Evolutionary conservation across 2,888 invertebrate genomes (phyloP).

Genomic region (Zelleria hepariella): DNA sequence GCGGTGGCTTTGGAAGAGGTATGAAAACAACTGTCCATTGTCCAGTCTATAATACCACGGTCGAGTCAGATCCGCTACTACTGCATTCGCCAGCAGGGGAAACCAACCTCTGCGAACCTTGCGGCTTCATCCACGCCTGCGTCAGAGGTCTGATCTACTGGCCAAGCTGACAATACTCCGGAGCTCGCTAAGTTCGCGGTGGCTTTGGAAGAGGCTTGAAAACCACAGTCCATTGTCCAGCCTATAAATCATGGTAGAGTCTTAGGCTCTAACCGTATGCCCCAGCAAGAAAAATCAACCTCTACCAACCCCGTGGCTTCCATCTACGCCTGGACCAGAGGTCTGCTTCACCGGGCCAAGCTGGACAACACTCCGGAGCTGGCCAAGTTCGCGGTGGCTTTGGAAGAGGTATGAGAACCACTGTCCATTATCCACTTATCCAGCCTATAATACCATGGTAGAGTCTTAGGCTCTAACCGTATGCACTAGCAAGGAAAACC

Average conservation of each 20-base stretch:
- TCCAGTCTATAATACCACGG: no score
- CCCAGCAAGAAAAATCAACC: constrained; percentile 96
- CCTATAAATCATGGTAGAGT: constrained; percentile 96
- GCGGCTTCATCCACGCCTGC: constrained; percentile 95
- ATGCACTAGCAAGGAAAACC: constrained; percentile 88
- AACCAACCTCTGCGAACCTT: constrained; percentile 90
- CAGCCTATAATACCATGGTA: no score
- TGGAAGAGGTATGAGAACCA: no score
- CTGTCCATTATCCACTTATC: no score
- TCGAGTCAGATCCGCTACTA: no score
- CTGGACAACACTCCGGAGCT: constrained; percentile 87
- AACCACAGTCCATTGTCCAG: no score
- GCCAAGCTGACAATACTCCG: constrained; percentile 85
- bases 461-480: constrained; percentile 90
- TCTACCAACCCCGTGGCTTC: constrained; percentile 99
- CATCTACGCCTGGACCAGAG: constrained; percentile 98
- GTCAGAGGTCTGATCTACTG: constrained; percentile 87
- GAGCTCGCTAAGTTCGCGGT: constrained; percentile 80
- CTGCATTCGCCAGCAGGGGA: no score
- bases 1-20: constrained; percentile 79
- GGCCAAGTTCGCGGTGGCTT: constrained; percentile 83
- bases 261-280: constrained; percentile 88
- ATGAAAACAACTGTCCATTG: no score
- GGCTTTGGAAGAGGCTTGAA: constrained; percentile 80
- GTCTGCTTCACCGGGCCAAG: constrained; percentile 93